Base-by-base conservation (phyloP, 2,113 vertebrate genomes). In the Eublepharis macularius region DNA sequence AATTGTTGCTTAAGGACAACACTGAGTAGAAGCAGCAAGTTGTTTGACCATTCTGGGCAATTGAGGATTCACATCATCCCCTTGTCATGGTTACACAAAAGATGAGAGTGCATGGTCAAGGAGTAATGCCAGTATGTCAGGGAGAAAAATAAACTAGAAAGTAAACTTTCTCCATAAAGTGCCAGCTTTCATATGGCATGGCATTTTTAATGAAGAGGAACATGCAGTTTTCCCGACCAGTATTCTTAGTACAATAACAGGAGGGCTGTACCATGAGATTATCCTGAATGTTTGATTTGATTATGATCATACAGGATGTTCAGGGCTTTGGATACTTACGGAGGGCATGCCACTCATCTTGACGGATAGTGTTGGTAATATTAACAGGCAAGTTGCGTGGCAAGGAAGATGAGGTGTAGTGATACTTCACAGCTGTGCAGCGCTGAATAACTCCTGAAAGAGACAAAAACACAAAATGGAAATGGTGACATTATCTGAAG, bases 311-410 rank as follows among this genome's bases (percentile, higher is more conserved):
- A 45, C 17, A 47, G 39, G n/a, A 47, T 79, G 39, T 63, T 75
- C 45, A 49, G 41, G 21, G 13, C 29, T 4, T 4, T 74, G 14
- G 86, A 65, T 78, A 98, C 98, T 98, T 95, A 98, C 98, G 98
- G 69, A 98, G 97, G 0, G 98, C 97, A 0, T 98, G 98, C 98
- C 98, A 98, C 91, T 98, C 97, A 26, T 98, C 98, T 94, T 98
- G 98, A 77, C 97, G 95, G 93, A 98, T 98, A 60, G 97, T 98
- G 94, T 98, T 98, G 17, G 97, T 98, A 89, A 98, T 96, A 86
- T 98, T 98, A 93, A 97, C 88, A 32, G 97, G 97, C 70, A 98
- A 95, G 86, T 98, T 98, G 86, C 96, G 96, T 87, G 98, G 98
- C 93, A 98, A 94, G 51, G 94, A 96, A 81, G 96, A 97, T 49